Evolutionary conservation across 1,140 invertebrate species (phyloP), one percentile per base, ranked within the genome.

Genomic region (Campoletis sonorensis): DNA sequence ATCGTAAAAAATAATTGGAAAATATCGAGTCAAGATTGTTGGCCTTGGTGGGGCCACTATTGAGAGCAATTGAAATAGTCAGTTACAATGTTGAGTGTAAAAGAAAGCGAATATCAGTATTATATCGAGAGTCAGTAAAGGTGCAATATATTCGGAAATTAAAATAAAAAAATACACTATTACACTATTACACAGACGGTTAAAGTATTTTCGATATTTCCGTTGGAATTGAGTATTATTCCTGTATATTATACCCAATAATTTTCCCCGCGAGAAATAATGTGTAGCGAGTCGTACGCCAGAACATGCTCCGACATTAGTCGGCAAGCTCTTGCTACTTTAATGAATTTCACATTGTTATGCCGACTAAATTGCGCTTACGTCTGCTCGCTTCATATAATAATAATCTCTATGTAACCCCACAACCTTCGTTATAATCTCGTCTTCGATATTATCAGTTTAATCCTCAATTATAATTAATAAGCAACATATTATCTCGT

Each of bases 1-100:
- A 77, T 77, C 40, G 73, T 77, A 54, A 77, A 77, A 77, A 27
- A 64, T 77, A 77, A 77, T 77, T 77, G 73, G 51, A 61, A 33
- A 77, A 61, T 77, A 64, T 54, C 15, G 30, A 5, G 15, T 15
- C 26, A 27, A 23, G 61, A 64, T 64, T 64, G 15, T 64, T 37
- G 73, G 51, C 54, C 16, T 64, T 77, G 61, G 21, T 26, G 61
- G 23, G 61, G 11, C 61, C 61, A 64, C 7, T 18, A 40, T n/a
- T 8, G 40, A 23, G 21, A 7, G 27, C 58, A 33, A 54, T 64
- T 77, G 27, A 33, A 40, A 64, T 33, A 61, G 27, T 54, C 5
- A 54, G 21, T 21, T 26, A 75, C 54, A 75, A 75, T 75, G 49
- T 23, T n/a, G 3, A 54, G 61, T 15, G 61, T 4, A 26, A 64